Conservation (phyloP, 1,140 invertebrate species). For the Chironomus striatipennis region DNA sequence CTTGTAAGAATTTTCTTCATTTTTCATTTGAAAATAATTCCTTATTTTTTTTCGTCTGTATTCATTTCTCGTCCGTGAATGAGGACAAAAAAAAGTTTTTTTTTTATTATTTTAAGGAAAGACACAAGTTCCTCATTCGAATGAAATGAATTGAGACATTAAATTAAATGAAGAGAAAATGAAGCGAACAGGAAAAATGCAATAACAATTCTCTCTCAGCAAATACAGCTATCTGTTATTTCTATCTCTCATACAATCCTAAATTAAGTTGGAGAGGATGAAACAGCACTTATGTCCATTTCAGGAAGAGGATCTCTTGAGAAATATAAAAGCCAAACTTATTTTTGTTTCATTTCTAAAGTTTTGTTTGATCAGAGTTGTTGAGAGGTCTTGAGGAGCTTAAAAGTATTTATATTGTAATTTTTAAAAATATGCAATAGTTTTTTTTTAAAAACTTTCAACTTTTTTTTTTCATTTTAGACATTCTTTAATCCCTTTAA, state of each 20-base stretch:
- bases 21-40: not conserved
- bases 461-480: too few relatives aligned
- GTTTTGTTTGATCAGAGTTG: too few relatives aligned
- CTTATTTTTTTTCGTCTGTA: too few relatives aligned
- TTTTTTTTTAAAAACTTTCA: too few relatives aligned
- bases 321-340: not conserved
- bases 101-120: too few relatives aligned
- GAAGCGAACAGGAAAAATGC: not conserved
- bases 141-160: conserved; percentile 19
- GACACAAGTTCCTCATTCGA: not conserved
- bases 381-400: too few relatives aligned
- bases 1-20: not conserved
- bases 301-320: not conserved
- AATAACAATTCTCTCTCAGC: not conserved
- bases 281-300: conserved; percentile 1
- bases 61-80: too few relatives aligned
- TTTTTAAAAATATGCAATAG: too few relatives aligned
- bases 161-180: conserved; percentile 2
- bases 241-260: not conserved
- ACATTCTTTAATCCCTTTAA: too few relatives aligned
- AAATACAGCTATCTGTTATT: not conserved
- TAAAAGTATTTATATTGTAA: too few relatives aligned
- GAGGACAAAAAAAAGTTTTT: not conserved
- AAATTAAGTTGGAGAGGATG: not conserved
- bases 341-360: not conserved